Evolutionary conservation across 1,140 invertebrate species (phyloP).

Genomic region (Drosophila nikananu): DNA sequence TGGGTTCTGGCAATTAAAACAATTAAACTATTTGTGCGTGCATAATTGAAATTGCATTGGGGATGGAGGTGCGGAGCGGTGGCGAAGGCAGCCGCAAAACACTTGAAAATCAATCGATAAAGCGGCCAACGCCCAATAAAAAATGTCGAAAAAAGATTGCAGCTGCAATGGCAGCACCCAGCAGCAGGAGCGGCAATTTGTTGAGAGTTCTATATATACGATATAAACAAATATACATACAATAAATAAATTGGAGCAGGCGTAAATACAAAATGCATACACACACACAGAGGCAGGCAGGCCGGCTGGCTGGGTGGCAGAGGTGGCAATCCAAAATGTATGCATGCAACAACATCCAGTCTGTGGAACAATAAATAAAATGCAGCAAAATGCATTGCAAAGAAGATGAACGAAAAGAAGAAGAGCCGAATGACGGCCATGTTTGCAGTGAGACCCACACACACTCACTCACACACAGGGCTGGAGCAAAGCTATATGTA

Average conservation of each 20-base stretch:
- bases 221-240: slow-evolving; percentile 83
- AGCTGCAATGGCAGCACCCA: slow-evolving; percentile 51
- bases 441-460: slow-evolving; percentile 15
- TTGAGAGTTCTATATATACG: slow-evolving; percentile 81
- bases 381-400: slow-evolving; percentile 75
- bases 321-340: slow-evolving; percentile 61
- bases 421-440: slow-evolving; percentile 42
- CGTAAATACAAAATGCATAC: slow-evolving; percentile 76
- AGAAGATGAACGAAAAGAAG: slow-evolving; percentile 60
- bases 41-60: slow-evolving; percentile 79
- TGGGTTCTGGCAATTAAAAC: slow-evolving; percentile 74
- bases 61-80: neutral
- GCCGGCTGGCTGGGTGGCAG: slow-evolving; percentile 2
- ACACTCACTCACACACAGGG: slow-evolving; percentile 28
- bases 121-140: slow-evolving; percentile 82
- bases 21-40: slow-evolving; percentile 82
- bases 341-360: slow-evolving; percentile 57
- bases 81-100: slow-evolving; percentile 46
- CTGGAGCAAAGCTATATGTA: slow-evolving; percentile 27
- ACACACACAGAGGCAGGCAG: slow-evolving; percentile 9
- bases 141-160: slow-evolving; percentile 62
- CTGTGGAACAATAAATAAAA: slow-evolving; percentile 68
- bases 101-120: slow-evolving; percentile 76
- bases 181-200: slow-evolving; percentile 71
- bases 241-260: slow-evolving; percentile 83